Evolutionary conservation across 2,113 vertebrate genomes (phyloP).

Genomic region (Saguinus imperator): DNA sequence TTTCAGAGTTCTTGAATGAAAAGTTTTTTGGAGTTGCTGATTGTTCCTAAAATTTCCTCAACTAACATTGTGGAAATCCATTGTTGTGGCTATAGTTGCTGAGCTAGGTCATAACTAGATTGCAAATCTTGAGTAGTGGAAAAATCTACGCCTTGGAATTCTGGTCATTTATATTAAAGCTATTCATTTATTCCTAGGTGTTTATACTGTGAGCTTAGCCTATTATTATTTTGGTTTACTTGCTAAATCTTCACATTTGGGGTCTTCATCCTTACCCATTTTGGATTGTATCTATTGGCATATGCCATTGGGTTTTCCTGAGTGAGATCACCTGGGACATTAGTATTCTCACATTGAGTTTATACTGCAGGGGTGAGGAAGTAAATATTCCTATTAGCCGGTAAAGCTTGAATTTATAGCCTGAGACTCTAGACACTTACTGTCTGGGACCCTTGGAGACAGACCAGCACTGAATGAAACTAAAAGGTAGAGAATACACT

Average conservation of each 20-base stretch:
- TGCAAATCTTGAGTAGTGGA: not conserved
- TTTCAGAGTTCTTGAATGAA: constrained; percentile 61
- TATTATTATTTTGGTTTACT: not conserved
- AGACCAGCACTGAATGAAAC: not conserved
- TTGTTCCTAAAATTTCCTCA: constrained; percentile 59
- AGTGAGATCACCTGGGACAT: not conserved
- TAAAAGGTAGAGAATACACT: not conserved
- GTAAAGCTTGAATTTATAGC: not conserved
- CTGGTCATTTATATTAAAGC: constrained; percentile 36
- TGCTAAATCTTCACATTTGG: not conserved
- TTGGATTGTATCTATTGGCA: not conserved
- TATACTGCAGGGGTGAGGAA: not conserved
- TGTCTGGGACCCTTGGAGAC: not conserved
- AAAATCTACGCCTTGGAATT: not conserved
- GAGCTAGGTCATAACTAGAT: constrained; percentile 25
- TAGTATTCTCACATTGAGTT: not conserved
- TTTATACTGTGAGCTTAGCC: not conserved
- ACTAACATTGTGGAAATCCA: constrained; percentile 35
- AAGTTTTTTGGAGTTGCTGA: constrained; percentile 62
- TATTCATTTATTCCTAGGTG: constrained; percentile 23
- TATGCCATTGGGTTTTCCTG: constrained; percentile 11
- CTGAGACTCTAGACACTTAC: not conserved
- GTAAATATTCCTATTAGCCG: not conserved
- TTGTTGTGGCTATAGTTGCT: constrained; percentile 40
- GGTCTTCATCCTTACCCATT: not conserved